phyloP scores from a whole-genome alignment of 1,140 invertebrate species.

The Oryzaephilus surinamensis region DNA sequence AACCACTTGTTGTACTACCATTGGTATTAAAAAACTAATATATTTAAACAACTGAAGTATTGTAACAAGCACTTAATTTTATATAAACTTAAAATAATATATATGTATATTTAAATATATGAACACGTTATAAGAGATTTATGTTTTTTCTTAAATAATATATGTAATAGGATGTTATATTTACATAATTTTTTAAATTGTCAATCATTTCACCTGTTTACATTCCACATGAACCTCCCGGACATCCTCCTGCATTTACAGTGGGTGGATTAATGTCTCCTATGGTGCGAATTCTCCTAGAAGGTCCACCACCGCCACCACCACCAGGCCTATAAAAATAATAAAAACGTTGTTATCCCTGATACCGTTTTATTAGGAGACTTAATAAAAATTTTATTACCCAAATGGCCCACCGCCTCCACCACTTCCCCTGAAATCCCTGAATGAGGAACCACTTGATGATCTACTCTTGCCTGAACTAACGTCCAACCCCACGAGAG shows the following conservation, averaged over 20 bases:
- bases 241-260: conserved; percentile 16
- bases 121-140: conserved; percentile 11
- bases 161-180: conserved; percentile 3
- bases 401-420: conserved; percentile 18
- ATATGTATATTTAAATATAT: conserved; percentile 1
- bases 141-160: conserved; percentile 10
- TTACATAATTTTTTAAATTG: conserved; percentile 9
- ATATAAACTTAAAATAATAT: conserved; percentile 1
- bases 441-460: conserved; percentile 14
- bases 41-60: not conserved
- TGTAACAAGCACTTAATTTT: not conserved
- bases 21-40: conserved; percentile 37
- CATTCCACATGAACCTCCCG: conserved; percentile 19
- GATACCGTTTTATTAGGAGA: conserved; percentile 8
- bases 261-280: conserved; percentile 25
- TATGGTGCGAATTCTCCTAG: conserved; percentile 22
- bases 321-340: conserved; percentile 25
- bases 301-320: conserved; percentile 22
- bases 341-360: conserved; percentile 15
- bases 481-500: conserved; percentile 28
- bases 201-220: too few relatives aligned
- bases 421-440: conserved; percentile 18
- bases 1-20: conserved; percentile 54
- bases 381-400: conserved; percentile 15
- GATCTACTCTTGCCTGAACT: conserved; percentile 11